Base-by-base conservation (phyloP, 2,888 invertebrate species). In the Orthonevra nobilis region DNA sequence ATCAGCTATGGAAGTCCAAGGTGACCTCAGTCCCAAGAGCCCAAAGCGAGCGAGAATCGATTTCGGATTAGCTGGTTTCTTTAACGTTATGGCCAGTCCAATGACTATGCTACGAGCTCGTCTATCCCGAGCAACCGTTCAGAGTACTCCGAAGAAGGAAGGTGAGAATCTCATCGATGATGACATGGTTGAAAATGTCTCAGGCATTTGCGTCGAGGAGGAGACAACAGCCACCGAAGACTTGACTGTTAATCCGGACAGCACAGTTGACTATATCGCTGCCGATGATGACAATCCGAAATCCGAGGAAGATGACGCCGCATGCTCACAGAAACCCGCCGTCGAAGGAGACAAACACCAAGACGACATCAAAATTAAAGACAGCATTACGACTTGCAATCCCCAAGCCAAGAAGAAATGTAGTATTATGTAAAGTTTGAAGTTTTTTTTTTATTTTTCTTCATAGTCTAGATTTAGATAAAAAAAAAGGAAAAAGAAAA, bases 41-140 rank as follows among this genome's bases (percentile, higher is more conserved):
- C 88, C 89, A 0, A 88, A 88, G 60, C 85, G 86, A 1, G 84
- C 86, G 32, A 86, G 86, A 30, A 81, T 87, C 6, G 89, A 89
- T 48, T 26, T 17, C 0, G 58, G 64, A 5, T 75, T 84, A 60
- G 56, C 81, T 34, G 82, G 83, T 1, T 82, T 89, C 20, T 85
- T 89, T 17, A 86, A 83, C 66, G 84, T 73, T 5, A 83, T 86
- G 14, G 83, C 86, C 7, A 87, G 87, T 5, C 89, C 89, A 12
- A 84, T 88, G 17, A 83, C 86, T 9, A 63, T 87, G 82, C 81
- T 88, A 54, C 85, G 88, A 14, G 83, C 86, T 1, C 85, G 86
- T 14, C 85, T 88, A 20, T 85, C 87, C 0, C 86, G 83, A 54
- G 81, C 87, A 0, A 82, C 83, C 1, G 84, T 89, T 14, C 85